A percentile compares a stretch with the other conserved stretches of the same genome.
phyloP scores from a whole-genome alignment of 2,888 invertebrate genomes.

The Altica lythri region DNA sequence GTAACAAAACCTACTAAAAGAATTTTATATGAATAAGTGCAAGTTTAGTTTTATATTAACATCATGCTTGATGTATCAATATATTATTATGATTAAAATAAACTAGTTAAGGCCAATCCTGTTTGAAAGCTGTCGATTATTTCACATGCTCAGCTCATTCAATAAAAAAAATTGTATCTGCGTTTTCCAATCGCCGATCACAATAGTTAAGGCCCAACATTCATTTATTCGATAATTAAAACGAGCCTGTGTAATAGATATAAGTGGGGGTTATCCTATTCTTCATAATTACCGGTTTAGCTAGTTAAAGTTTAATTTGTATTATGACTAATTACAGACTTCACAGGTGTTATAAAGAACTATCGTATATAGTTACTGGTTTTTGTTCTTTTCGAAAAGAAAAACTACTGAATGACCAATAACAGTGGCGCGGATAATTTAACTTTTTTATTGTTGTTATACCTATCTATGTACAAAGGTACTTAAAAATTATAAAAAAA shows the following conservation, averaged over 20 bases:
- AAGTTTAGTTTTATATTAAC: too few species aligned
- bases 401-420: too few species aligned
- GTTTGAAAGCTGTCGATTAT: constrained; percentile 23
- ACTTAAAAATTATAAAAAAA: too few species aligned
- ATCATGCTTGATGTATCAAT: neutral
- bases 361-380: too few species aligned
- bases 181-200: constrained; percentile 26
- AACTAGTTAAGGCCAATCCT: constrained; percentile 6
- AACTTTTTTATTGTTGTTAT: too few species aligned
- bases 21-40: too few species aligned
- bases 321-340: constrained; percentile 31
- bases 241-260: constrained; percentile 32
- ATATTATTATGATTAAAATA: too few species aligned
- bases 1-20: too few species aligned
- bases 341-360: constrained; percentile 27
- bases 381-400: too few species aligned
- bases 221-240: constrained; percentile 35
- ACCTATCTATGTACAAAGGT: too few species aligned
- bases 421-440: too few species aligned
- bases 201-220: constrained; percentile 24
- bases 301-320: constrained; percentile 30
- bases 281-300: constrained; percentile 28
- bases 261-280: constrained; percentile 29
- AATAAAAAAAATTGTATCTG: constrained; percentile 22
- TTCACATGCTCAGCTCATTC: constrained; percentile 21